A percentile compares a stretch with the other conserved stretches of the same genome.
These are phyloP conservation scores for Cyprinus carpio DNA, from an alignment of 2,113 vertebrate species.

Conservation along the genomic window DNA sequence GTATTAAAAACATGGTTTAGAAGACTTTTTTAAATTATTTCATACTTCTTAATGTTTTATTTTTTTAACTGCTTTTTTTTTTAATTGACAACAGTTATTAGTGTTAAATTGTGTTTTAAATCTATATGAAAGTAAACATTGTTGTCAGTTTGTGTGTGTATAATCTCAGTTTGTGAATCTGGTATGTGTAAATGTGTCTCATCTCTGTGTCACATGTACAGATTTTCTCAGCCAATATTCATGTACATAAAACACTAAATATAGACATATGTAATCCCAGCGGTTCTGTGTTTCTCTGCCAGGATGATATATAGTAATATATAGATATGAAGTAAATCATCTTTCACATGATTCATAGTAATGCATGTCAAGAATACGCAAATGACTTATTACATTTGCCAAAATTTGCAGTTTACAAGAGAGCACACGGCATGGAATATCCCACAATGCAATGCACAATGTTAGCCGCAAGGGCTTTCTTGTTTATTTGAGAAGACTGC, in stretches of 20 bases:
- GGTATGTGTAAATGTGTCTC: constrained; percentile 89
- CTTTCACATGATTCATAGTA: background rate
- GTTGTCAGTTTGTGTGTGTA: constrained; percentile 67
- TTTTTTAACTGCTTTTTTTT: constrained; percentile 69
- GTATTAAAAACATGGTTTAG: constrained; percentile 70
- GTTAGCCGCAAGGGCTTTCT: background rate
- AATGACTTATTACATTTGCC: background rate
- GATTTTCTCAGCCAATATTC: constrained; percentile 86
- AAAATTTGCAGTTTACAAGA: too few species aligned
- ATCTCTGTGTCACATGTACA: constrained; percentile 92
- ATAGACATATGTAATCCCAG: constrained; percentile 78
- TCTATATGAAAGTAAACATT: constrained; percentile 71
- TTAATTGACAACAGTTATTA: constrained; percentile 84
- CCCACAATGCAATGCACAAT: background rate
- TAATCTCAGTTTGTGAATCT: constrained; percentile 76
- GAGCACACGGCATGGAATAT: background rate
- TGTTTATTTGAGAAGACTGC: background rate
- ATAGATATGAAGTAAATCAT: background rate
- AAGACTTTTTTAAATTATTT: constrained; percentile 98
- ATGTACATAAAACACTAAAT: constrained; percentile 85
- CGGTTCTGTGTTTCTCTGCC: constrained; percentile 75
- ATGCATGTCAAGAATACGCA: background rate
- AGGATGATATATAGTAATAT: constrained; percentile 35
- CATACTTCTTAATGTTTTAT: constrained; percentile 85
- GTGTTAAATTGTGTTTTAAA: constrained; percentile 80